Evolutionary conservation across 2,797 vertebrate genomes (phyloP).

Genomic region (Girardinus metallicus): DNA sequence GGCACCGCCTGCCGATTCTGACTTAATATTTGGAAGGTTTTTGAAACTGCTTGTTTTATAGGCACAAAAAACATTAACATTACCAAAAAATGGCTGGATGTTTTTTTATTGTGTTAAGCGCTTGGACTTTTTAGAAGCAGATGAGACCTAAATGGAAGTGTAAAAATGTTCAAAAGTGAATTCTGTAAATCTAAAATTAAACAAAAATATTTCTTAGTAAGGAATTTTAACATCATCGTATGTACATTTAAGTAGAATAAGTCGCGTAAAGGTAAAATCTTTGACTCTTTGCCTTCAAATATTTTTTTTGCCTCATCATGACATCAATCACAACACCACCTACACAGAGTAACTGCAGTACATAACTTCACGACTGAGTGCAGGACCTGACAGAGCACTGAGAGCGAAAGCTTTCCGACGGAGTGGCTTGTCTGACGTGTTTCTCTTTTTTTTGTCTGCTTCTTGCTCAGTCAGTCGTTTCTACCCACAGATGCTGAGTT

Average conservation of each 20-base stretch:
- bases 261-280: not conserved
- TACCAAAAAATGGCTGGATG: no score
- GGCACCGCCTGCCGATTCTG: no score
- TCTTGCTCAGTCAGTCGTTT: slow-evolving; percentile 54
- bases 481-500: slow-evolving; percentile 58
- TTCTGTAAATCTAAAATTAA: no score
- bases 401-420: slow-evolving; percentile 42
- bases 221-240: not conserved
- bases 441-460: slow-evolving; percentile 18
- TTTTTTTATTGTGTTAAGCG: no score
- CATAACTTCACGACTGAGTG: slow-evolving; percentile 37
- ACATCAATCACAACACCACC: slow-evolving; percentile 23
- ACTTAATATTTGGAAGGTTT: no score
- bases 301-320: slow-evolving; percentile 13
- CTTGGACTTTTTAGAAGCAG: no score
- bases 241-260: not conserved
- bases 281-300: not conserved
- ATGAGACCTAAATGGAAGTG: no score
- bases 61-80: no score
- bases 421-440: slow-evolving; percentile 17
- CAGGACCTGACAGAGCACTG: slow-evolving; percentile 35
- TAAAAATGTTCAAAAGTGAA: no score
- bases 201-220: no score
- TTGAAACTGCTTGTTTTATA: no score
- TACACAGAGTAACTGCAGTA: slow-evolving; percentile 7